Evolutionary conservation across 2,797 vertebrate genomes (phyloP).

Genomic region (Periophthalmus magnuspinnatus): DNA sequence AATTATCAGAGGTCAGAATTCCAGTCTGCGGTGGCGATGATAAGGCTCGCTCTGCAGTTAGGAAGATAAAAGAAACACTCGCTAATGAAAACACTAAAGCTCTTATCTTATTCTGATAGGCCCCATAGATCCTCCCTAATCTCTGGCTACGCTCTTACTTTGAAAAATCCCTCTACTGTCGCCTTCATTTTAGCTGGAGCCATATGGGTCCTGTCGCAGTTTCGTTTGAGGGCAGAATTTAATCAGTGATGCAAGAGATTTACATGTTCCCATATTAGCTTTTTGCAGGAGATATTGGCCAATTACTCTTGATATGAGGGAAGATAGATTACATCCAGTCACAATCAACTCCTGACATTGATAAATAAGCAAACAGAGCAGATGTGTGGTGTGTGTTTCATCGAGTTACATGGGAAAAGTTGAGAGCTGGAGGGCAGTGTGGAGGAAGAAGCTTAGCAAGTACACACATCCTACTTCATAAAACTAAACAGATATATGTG

Average conservation of each 20-base stretch:
- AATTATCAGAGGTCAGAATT: conserved; percentile 74
- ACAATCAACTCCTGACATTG: conserved; percentile 20
- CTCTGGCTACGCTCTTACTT: conserved; percentile 55
- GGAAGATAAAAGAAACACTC: conserved; percentile 74
- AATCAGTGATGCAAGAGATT: conserved; percentile 41
- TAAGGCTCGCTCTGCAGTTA: conserved; percentile 69
- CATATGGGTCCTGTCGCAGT: conserved; percentile 49
- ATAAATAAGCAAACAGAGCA: conserved; percentile 25
- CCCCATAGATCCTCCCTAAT: conserved; percentile 73
- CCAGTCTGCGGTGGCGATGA: conserved; percentile 67
- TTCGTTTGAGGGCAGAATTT: conserved; percentile 28
- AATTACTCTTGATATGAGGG: conserved; percentile 31
- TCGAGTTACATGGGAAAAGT: neutral
- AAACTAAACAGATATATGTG: neutral
- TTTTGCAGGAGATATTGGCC: conserved; percentile 8
- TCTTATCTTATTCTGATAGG: conserved; percentile 75
- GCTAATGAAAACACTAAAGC: conserved; percentile 66
- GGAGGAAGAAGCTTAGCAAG: neutral
- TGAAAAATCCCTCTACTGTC: conserved; percentile 66
- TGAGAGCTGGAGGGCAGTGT: neutral
- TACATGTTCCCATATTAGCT: conserved; percentile 27
- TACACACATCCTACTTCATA: neutral
- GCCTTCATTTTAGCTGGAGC: conserved; percentile 52
- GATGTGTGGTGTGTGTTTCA: conserved; percentile 19
- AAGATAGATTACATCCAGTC: conserved; percentile 32